Base-by-base conservation (phyloP, 2,113 vertebrate genomes). In the Odobenus rosmarus region DNA sequence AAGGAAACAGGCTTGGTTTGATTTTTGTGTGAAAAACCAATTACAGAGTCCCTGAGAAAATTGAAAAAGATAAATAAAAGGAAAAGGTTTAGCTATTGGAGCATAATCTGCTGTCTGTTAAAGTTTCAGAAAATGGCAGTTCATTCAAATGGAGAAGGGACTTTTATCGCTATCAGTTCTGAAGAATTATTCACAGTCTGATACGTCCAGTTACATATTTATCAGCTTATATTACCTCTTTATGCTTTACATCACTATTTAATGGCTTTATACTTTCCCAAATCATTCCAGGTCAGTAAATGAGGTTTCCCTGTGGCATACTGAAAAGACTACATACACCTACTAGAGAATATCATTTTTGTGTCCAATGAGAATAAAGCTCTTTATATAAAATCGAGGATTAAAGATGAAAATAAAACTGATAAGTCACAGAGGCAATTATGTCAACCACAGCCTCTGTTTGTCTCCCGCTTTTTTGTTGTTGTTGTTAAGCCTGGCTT, bases 121-220 rank as follows among this genome's bases (percentile, higher is more conserved):
- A 97, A 97, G 86, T 97, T 91, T 93, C 46, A 96, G 67, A 96
- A 93, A 92, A 97, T 55, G 93, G 67, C 83, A 96, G 67, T 81
- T 92, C 49, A 57, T 89, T 85, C 62, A 49, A 1, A 74, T 95
- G 5, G 19, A 90, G 69, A 90, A 96, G 55, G 94, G 42, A 67
- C 88, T 92, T 80, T 79, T 51, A 57, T 55, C 26, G 18, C n/a
- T 79, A 3, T 77, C 71, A 42, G 23, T 23, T 31, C 81, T 61
- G 62, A 96, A 86, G 46, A 74, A 69, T 88, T 64, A 23, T 80
- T 93, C 64, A 69, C 67, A 72, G 33, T 67, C 93, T 36, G 79
- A 33, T 74, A 7, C 5, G 2, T 33, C 39, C 79, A 36, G 33
- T 83, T 59, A 86, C 83, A n/a, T 84, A 39, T 55, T 57, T 53